Base-by-base conservation (phyloP, 2,113 vertebrate genomes). In the Charina bottae region DNA sequence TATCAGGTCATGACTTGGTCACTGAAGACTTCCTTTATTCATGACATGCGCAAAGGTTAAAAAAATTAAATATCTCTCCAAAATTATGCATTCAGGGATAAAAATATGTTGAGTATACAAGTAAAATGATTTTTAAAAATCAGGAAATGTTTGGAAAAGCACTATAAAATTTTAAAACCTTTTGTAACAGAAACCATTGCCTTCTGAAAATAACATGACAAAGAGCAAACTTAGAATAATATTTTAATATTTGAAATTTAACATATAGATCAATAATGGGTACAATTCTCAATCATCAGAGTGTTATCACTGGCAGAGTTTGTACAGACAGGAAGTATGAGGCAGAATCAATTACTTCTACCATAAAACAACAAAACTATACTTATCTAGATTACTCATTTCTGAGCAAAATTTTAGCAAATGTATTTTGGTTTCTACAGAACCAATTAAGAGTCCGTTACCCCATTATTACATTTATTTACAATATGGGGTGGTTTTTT, bases 401-500 rank as follows among this genome's bases (percentile, higher is more conserved):
- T 60, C n/a, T 62, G 68, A 89, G 21, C 55, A 62, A 42, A 88
- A 17, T 72, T 78, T 87, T 58, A 91, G 54, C 33, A 53, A 91
- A 42, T 6, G 1, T 55, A 78, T 58, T 62, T 60, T 2, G 4
- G 13, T 92, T 54, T 89, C 42, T 83, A 92, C 72, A 92, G 42
- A 87, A 58, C 54, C 6, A 84, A 49, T 92, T 92, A 92, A 83
- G 91, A 54, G 21, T 12, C 72, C 21, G 54, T 62, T 33, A 89
- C 53, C 56, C 55, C 42, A 84, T 92, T 83, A 60, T 62, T 84
- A 89, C 37, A 89, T 89, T 54, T 92, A 92, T 92, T 92, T 92
- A 92, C 91, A 92, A 84, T 4, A 84, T 55, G 56, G 87, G 62
- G 46, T 62, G n/a, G 42, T 53, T 85, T 90, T 92, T 83, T 53